Evolutionary conservation across 2,797 vertebrate genomes (phyloP).

Genomic region (Pelobates cultripes): DNA sequence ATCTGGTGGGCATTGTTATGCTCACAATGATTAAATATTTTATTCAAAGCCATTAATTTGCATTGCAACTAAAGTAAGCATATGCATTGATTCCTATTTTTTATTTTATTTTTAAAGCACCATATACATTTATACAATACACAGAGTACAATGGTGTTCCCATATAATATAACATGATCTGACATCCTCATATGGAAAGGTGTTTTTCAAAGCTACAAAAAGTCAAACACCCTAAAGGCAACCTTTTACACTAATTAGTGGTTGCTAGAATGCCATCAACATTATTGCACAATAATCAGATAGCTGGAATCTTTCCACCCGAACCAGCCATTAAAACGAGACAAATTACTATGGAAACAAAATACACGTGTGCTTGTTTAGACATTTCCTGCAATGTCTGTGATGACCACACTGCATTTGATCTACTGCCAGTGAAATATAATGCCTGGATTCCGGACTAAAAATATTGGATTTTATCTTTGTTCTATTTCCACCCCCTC

Average conservation of each 20-base stretch:
- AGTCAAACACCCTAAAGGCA: too few relatives aligned
- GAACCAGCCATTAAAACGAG: not conserved
- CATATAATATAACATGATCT: not conserved
- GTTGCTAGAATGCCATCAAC: not conserved
- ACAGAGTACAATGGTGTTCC: not conserved
- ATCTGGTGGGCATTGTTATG: too few relatives aligned
- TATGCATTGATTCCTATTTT: too few relatives aligned
- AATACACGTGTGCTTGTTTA: not conserved
- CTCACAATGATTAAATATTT: too few relatives aligned
- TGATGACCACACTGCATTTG: not conserved
- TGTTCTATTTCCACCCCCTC: too few relatives aligned
- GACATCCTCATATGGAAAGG: too few relatives aligned
- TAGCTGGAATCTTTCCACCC: not conserved
- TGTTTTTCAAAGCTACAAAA: too few relatives aligned
- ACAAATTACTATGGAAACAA: not conserved
- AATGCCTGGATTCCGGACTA: not conserved
- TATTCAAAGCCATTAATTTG: too few relatives aligned
- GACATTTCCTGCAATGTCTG: not conserved
- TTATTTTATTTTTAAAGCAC: too few relatives aligned
- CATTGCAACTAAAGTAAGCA: too few relatives aligned
- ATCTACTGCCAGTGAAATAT: not conserved
- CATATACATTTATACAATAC: too few relatives aligned
- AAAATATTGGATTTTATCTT: not conserved
- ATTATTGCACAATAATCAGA: not conserved
- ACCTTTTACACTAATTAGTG: not conserved